Evolutionary conservation across 2,797 vertebrate genomes (phyloP), one percentile per base, ranked within the genome.

Genomic region (Cyclopterus lumpus): DNA sequence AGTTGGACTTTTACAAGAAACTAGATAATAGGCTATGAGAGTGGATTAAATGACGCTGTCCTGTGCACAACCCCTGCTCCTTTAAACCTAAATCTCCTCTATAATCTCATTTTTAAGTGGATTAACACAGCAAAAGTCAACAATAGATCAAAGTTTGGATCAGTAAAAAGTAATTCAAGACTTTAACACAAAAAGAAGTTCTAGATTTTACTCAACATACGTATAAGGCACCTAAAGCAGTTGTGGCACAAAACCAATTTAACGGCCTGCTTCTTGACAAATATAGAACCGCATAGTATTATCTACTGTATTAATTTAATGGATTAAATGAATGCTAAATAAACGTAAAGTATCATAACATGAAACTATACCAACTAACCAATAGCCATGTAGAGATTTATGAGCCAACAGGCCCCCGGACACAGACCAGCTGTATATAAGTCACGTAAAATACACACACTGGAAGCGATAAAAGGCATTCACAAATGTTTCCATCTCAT

Each of bases 41-140:
- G 14, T 38, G 4, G n/a, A 15, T 8, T 10, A 26, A 32, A 28
- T 34, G 11, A 60, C 14, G 28, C 2, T 1, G 11, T 40, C 12
- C 71, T 51, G 28, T 54, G 36, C 49, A 26, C 11, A 53, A n/a
- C 14, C 8, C 8, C 11, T 11, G 8, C 16, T 40, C 48, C 53
- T 57, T 71, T 34, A 49, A 55, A 58, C 5, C n/a, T 26, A 64
- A 65, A 36, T 24, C 51, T 64, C 9, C 40, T 38, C 44, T 36
- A 32, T 70, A 57, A 70, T 62, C 66, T 62, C 22, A 3, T 70
- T n/a, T 63, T 36, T 34, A 59, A 59, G 51, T 63, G 66, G 68
- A 62, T 65, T 75, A 69, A 72, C 64, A 6, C 24, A n/a, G 20
- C 10, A 32, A 66, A 53, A 51, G 32, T 38, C 32, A 81, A 49